phyloP scores from a whole-genome alignment of 2,888 invertebrate genomes.

The Prenolepis imparis region DNA sequence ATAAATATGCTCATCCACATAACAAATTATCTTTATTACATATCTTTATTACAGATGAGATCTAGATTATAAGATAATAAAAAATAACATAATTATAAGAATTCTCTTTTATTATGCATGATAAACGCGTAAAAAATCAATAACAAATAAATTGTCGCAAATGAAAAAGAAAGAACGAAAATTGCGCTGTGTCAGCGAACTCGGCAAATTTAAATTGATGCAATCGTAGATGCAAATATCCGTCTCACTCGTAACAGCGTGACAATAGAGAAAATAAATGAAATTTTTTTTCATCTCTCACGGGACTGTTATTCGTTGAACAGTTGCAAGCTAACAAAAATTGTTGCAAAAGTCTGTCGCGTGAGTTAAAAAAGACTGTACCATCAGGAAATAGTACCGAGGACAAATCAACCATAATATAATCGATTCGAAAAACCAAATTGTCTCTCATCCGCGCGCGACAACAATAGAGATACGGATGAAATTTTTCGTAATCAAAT shows the following conservation, averaged over 20 bases:
- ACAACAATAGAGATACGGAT: not conserved
- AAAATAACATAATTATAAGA: not conserved
- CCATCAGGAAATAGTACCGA: not conserved
- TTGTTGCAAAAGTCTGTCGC: not conserved
- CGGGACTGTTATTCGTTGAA: not conserved
- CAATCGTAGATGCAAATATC: slow-evolving; percentile 44
- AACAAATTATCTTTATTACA: not conserved
- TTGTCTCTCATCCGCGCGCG: not conserved
- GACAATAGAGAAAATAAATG: slow-evolving; percentile 35
- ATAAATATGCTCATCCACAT: not conserved
- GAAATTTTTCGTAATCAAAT: slow-evolving; percentile 14
- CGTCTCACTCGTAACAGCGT: slow-evolving; percentile 21
- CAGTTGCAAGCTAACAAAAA: slow-evolving; percentile 22
- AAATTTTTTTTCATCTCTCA: slow-evolving; percentile 44
- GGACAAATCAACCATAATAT: slow-evolving; percentile 5
- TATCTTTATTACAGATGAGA: not conserved
- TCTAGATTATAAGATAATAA: not conserved
- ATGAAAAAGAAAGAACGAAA: slow-evolving; percentile 1
- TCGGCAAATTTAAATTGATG: slow-evolving; percentile 26
- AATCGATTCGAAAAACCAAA: slow-evolving; percentile 25
- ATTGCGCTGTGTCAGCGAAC: slow-evolving; percentile 32
- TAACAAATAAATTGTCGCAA: not conserved
- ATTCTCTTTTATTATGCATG: not conserved
- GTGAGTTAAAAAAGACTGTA: slow-evolving; percentile 17
- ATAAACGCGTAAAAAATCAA: not conserved